phyloP scores from a whole-genome alignment of 2,113 vertebrate species.

The Mus musculus region GRCm39 chr12:79418001-79418500 shows the following conservation, averaged over 20 bases:
- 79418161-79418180: constrained; percentile 37
- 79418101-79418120: neutral
- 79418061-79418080: neutral
- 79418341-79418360: constrained; percentile 38
- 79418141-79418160: constrained; percentile 9
- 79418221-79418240: constrained; percentile 36
- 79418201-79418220: neutral
- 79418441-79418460: neutral
- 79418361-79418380: constrained; percentile 32
- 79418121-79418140: neutral
- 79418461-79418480: too few relatives aligned
- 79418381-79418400: constrained; percentile 29
- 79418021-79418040: constrained; percentile 48
- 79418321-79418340: constrained; percentile 38
- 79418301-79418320: neutral
- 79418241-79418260: constrained; percentile 34
- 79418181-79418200: constrained; percentile 53
- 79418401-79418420: constrained; percentile 10
- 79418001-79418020: constrained; percentile 45
- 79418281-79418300: constrained; percentile 50
- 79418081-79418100: constrained; percentile 41
- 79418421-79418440: constrained; percentile 55
- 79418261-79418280: constrained; percentile 40
- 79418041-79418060: constrained; percentile 2
- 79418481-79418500: too few relatives aligned